A percentile compares a stretch with the other conserved stretches of the same genome.
Evolutionary conservation across 2,113 vertebrate genomes (phyloP).

Genomic region (Marcusenius ussheri): DNA sequence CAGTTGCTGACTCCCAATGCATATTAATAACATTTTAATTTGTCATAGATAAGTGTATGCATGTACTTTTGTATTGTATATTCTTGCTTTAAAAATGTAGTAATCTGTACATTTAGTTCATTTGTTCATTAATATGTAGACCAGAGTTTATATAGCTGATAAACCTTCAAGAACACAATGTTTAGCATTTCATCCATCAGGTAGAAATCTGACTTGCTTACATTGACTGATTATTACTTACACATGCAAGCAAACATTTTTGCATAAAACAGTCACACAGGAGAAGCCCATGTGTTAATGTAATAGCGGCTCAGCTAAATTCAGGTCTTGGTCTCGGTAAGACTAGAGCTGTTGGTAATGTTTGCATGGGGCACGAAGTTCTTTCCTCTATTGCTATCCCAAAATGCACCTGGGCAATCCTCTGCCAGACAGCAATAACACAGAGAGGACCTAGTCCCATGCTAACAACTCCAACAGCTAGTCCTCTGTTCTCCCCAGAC

Average conservation of each 20-base stretch:
- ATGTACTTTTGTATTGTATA: not conserved
- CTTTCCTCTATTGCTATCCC: not conserved
- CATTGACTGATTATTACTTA: not conserved
- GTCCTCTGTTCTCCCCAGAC: not conserved
- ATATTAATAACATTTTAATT: not conserved
- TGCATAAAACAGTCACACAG: not conserved
- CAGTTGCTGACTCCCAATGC: not conserved
- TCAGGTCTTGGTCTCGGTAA: not conserved
- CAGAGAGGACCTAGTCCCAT: not conserved
- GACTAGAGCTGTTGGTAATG: not conserved
- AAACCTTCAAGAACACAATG: not conserved
- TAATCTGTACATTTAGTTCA: not conserved
- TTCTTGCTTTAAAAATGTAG: not conserved
- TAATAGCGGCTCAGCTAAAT: not conserved
- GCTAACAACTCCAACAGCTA: not conserved
- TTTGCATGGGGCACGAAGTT: not conserved
- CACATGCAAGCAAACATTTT: not conserved
- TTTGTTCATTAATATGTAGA: not conserved
- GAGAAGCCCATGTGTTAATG: not conserved
- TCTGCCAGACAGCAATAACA: not conserved
- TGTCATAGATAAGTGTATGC: not conserved
- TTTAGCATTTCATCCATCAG: not conserved
- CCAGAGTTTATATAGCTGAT: not conserved
- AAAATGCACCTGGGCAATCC: not conserved
- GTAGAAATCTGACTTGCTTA: not conserved